Base-by-base conservation (phyloP, 2,113 vertebrate genomes). In the Indicator indicator region DNA sequence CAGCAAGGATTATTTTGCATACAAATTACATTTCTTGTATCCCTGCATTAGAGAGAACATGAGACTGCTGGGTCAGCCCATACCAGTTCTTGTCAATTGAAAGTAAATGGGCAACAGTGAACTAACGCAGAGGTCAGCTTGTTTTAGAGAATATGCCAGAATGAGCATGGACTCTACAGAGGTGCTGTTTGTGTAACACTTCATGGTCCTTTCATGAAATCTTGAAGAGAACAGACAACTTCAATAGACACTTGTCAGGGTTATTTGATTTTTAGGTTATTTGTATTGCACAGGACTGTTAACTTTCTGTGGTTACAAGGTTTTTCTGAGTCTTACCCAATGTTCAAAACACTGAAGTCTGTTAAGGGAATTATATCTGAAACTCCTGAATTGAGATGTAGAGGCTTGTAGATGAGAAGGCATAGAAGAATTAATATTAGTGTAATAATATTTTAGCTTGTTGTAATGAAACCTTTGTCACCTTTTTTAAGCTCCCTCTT, bases 31-130 rank as follows among this genome's bases (percentile, higher is more conserved):
- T 62, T 89, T 73, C 7, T 42, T 58, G 1, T 65, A 5, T 54
- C 46, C 4, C 1, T n/a, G 5, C 17, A 30, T 54, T 1, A 38
- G 48, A 67, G 27, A 54, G 54, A 54, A 16, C 6, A 1, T 6
- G n/a, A 52, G 20, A 1, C 24, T 59, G 0, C 8, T 12, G 52
- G 81, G 81, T 67, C 58, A 88, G 50, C 33, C 30, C 1, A 1
- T 38, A 32, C 32, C 12, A 9, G 16, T n/a, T 70, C 5, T 27
- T 67, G 46, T 30, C 48, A 18, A 0, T 3, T 65, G 55, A 10
- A 28, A 28, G 27, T 11, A 16, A 65, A 33, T 6, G 6, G 55
- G 17, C 44, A 26, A 19, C 13, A 2, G 36, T 12, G 21, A 58
- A 27, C 9, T 56, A 68, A 23, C n/a, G 10, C 12, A 6, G n/a